Percentiles rank a stretch among this genome's conserved stretches.
Evolutionary conservation across 2,888 invertebrate species (phyloP).

Genomic region (Spodoptera littoralis): DNA sequence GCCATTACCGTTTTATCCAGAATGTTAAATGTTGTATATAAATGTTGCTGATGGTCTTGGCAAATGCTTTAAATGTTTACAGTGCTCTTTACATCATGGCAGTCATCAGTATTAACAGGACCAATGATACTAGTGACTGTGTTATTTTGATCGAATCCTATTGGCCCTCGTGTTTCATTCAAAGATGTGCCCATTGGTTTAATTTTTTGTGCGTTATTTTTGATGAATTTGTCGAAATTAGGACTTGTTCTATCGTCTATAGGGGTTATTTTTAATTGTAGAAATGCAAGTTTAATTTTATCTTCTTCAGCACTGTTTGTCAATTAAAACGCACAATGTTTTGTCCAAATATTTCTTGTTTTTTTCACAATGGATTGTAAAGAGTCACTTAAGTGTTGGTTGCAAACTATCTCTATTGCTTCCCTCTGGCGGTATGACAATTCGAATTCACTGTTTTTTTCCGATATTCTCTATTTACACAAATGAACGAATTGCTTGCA

Average conservation of each 20-base stretch:
- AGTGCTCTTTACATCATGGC: constrained; percentile 72
- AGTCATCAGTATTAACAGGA: constrained; percentile 27
- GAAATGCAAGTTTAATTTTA: too few species aligned
- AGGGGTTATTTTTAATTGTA: too few species aligned
- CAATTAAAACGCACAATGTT: constrained; percentile 42
- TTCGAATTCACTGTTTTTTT: constrained; percentile 69
- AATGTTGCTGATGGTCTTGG: constrained; percentile 82
- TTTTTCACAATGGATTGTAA: constrained; percentile 59
- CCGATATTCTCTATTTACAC: constrained; percentile 67
- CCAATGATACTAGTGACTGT: constrained; percentile 32
- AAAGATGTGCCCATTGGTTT: constrained; percentile 5
- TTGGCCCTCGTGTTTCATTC: constrained; percentile 5
- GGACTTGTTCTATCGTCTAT: not conserved
- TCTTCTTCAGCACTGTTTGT: constrained; percentile 30
- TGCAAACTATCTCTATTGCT: constrained; percentile 78
- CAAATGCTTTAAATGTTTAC: constrained; percentile 83
- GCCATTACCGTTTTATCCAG: constrained; percentile 58
- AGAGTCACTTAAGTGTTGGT: constrained; percentile 73
- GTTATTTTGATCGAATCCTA: constrained; percentile 5
- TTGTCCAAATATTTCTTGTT: constrained; percentile 26
- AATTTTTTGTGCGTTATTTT: constrained; percentile 42
- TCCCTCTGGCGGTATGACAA: constrained; percentile 68
- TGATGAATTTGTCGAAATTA: constrained; percentile 24
- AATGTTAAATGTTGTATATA: constrained; percentile 69
- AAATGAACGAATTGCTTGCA: constrained; percentile 78